Evolutionary conservation across 2,797 vertebrate species (phyloP), one percentile per base, ranked within the genome.

Genomic region (Smutsia temminckii): DNA sequence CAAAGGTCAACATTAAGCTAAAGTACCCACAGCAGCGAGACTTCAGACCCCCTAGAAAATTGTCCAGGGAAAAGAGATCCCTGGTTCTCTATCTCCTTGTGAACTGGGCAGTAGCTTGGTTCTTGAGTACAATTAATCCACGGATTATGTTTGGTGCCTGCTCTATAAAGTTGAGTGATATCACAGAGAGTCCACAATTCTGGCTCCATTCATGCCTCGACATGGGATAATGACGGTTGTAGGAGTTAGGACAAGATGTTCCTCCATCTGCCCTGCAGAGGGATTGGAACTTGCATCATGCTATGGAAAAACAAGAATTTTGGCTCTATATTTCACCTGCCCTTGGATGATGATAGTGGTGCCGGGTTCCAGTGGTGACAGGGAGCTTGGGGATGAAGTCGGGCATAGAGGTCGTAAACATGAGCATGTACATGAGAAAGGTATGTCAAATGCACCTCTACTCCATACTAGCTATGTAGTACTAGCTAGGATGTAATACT

Each of bases 201-300:
- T 90, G 55, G 11, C 32, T 84, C 77, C 27, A 14, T 55, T 80
- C 42, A n/a, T 11, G 1, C 12, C 46, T 72, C n/a, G 61, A 78
- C 27, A 46, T 1, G 34, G 72, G 40, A 12, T 27, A 20, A 16
- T 8, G n/a, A 17, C 7, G 25, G 27, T 18, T 84, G 23, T 6
- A 32, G 40, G 17, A 75, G 7, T 8, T 1, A 13, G 59, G 49
- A 23, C 11, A 2, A 11, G n/a, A 27, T 14, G 0, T 25, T 1
- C n/a, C 27, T 69, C 14, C 20, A 16, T 8, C 64, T 68, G 37
- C n/a, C 18, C 6, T 20, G 40, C 34, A 21, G 57, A 51, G 34
- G 21, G 32, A 37, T 2, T 34, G 55, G n/a, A 61, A 18, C 27
- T 71, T 57, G 49, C 0, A 7, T 66, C 16, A 2, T 8, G 21